These are phyloP conservation scores for Papilio gigon DNA, from an alignment of 2,888 invertebrate species.

Conservation along the genomic window DNA sequence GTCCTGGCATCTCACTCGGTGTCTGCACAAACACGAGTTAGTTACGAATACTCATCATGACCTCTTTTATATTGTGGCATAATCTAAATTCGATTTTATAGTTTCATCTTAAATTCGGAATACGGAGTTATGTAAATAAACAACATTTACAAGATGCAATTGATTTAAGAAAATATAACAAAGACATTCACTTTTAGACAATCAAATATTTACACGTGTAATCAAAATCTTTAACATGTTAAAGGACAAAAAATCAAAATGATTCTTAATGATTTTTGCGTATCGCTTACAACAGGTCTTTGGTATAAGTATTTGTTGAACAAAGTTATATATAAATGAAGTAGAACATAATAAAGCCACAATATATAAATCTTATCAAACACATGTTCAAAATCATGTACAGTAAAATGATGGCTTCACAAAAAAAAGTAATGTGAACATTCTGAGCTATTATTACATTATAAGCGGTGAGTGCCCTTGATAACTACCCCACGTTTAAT, in stretches of 20 bases:
- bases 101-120: background rate
- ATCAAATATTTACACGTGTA: conserved; percentile 21
- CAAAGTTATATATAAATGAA: background rate
- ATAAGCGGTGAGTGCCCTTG: conserved; percentile 76
- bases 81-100: conserved; percentile 1
- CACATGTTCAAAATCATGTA: conserved; percentile 51
- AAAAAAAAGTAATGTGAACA: conserved; percentile 62
- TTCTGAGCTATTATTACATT: conserved; percentile 77
- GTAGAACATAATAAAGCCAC: conserved; percentile 41
- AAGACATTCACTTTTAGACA: conserved; percentile 30
- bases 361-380: background rate
- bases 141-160: background rate
- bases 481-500: conserved; percentile 75
- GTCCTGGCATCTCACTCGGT: background rate
- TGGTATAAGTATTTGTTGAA: background rate
- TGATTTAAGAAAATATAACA: conserved; percentile 15
- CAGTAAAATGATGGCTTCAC: conserved; percentile 59
- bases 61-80: background rate
- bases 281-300: background rate
- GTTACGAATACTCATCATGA: background rate
- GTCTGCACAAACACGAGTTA: background rate
- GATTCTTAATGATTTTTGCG: too few species aligned
- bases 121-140: background rate
- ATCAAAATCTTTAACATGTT: background rate
- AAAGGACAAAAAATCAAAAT: too few species aligned